phyloP scores from a whole-genome alignment of 2,888 invertebrate genomes.

The Hartigia nigra region DNA sequence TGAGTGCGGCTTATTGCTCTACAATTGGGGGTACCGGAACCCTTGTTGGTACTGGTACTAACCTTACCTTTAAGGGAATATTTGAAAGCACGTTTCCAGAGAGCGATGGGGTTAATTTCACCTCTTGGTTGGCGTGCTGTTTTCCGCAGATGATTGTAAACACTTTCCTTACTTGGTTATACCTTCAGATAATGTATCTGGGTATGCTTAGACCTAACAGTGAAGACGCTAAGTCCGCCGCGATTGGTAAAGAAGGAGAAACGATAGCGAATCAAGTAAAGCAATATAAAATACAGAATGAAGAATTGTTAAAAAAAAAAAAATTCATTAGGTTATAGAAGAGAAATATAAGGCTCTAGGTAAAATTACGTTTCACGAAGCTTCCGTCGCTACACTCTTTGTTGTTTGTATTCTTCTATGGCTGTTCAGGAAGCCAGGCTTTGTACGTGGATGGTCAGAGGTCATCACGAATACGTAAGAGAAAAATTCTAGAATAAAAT shows the following conservation, averaged over 20 bases:
- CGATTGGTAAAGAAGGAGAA: conserved; percentile 50
- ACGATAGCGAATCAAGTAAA: conserved; percentile 52
- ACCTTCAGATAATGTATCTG: conserved; percentile 61
- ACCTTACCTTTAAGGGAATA: conserved; percentile 63
- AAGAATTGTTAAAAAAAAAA: conserved; percentile 5
- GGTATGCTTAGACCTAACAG: conserved; percentile 51
- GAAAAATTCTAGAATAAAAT: background rate
- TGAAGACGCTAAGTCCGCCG: conserved; percentile 39
- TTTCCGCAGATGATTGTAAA: conserved; percentile 66
- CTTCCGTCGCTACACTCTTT: conserved; percentile 63
- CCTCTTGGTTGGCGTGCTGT: conserved; percentile 67
- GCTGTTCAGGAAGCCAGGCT: conserved; percentile 71
- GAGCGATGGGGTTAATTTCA: conserved; percentile 60
- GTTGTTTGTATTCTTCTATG: conserved; percentile 68
- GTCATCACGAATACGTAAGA: conserved; percentile 34
- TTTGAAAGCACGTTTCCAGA: conserved; percentile 55
- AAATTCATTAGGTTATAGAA: conserved; percentile 53
- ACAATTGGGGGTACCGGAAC: conserved; percentile 66
- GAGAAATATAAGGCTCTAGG: conserved; percentile 66
- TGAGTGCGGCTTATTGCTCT: conserved; percentile 57
- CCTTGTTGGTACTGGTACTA: conserved; percentile 65
- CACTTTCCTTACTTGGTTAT: conserved; percentile 64
- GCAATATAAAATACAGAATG: background rate
- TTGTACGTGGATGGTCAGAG: conserved; percentile 70
- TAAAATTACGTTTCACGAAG: conserved; percentile 64